These are phyloP conservation scores for Sarcophilus harrisii DNA, from an alignment of 2,797 vertebrate genomes.

Conservation along the genomic window DNA sequence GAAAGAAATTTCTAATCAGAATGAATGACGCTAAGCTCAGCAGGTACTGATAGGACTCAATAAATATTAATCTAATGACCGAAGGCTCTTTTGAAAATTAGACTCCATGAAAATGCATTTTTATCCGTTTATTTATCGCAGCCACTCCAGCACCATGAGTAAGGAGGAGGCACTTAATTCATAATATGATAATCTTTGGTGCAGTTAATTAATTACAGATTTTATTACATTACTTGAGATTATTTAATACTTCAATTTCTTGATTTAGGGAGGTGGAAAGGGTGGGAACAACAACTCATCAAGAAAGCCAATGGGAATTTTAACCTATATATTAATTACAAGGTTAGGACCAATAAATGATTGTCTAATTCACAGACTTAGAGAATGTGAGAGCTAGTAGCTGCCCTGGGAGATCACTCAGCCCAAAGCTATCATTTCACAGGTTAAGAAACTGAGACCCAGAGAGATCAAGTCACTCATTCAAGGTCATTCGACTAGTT, in stretches of 20 bases:
- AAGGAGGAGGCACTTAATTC: conserved; percentile 69
- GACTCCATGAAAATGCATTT: conserved; percentile 69
- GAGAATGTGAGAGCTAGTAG: neutral
- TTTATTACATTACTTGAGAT: conserved; percentile 73
- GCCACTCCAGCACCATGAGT: conserved; percentile 17
- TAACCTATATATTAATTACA: conserved; percentile 68
- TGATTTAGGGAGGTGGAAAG: conserved; percentile 61
- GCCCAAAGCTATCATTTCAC: neutral
- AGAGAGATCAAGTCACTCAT: neutral
- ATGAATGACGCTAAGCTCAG: conserved; percentile 67
- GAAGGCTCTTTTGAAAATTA: conserved; percentile 79
- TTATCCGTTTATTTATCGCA: conserved; percentile 73
- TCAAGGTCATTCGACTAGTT: neutral
- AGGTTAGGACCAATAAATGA: conserved; percentile 63
- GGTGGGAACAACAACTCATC: conserved; percentile 59
- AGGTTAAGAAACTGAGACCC: neutral
- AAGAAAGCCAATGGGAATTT: conserved; percentile 39
- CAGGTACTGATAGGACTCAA: conserved; percentile 56
- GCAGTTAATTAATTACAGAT: conserved; percentile 74
- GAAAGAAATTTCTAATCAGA: conserved; percentile 69
- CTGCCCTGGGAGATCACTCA: neutral
- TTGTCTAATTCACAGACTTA: conserved; percentile 46
- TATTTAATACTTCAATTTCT: conserved; percentile 70
- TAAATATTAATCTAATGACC: conserved; percentile 73
- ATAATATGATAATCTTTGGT: conserved; percentile 75